These are phyloP conservation scores for Sporophila hypoxantha DNA, from an alignment of 2,113 vertebrate species.

Conservation along the genomic window DNA sequence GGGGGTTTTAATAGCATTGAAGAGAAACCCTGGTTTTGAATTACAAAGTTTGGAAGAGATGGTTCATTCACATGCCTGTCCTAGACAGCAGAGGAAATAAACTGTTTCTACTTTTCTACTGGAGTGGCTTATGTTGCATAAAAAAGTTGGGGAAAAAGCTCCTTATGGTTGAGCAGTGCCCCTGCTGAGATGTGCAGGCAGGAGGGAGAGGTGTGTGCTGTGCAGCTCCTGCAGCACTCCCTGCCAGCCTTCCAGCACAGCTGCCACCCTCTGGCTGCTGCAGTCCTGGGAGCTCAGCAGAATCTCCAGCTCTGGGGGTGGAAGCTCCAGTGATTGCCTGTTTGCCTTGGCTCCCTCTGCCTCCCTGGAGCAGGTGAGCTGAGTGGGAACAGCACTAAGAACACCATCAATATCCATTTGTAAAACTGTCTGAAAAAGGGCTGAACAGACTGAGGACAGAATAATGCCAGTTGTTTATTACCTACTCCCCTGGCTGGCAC, in stretches of 20 bases:
- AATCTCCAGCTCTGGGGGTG: not conserved
- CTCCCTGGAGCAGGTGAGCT: not conserved
- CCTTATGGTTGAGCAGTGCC: not conserved
- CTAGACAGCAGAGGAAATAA: not conserved
- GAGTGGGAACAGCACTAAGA: not conserved
- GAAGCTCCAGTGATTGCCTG: not conserved
- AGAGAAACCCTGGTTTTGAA: not conserved
- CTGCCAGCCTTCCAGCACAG: not conserved
- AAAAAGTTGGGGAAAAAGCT: not conserved
- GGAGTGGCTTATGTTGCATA: not conserved
- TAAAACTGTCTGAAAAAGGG: not conserved
- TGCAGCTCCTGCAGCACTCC: not conserved
- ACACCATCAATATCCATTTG: not conserved
- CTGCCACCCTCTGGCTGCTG: not conserved
- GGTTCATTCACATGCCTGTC: not conserved
- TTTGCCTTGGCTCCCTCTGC: not conserved
- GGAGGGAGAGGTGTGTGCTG: not conserved
- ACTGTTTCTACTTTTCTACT: not conserved
- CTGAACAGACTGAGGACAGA: not conserved
- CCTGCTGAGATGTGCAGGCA: not conserved
- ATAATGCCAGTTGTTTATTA: not conserved
- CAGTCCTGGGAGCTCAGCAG: rapidly evolving
- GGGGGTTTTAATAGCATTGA: not conserved
- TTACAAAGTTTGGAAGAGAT: not conserved
- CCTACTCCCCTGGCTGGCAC: not conserved